Evolutionary conservation across 2,797 vertebrate genomes (phyloP).

Genomic region (Anguilla megastoma): DNA sequence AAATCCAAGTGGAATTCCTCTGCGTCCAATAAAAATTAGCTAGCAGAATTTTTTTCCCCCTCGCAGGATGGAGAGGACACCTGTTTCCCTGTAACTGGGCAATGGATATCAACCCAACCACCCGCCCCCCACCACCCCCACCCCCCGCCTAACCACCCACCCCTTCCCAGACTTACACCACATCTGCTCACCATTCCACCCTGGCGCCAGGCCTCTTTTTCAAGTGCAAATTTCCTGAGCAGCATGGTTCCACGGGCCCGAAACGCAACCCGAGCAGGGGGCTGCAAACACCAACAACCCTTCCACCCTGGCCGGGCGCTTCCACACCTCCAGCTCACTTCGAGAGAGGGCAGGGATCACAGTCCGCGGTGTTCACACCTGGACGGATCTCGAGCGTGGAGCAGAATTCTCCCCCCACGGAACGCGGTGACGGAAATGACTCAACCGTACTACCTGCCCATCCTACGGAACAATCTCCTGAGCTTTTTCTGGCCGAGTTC

Average conservation of each 20-base stretch:
- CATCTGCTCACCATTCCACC: constrained; percentile 50
- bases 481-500: constrained; percentile 57
- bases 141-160: not conserved
- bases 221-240: constrained; percentile 42
- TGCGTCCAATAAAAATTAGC: constrained; percentile 30
- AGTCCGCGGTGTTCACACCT: constrained; percentile 49
- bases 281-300: constrained; percentile 16
- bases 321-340: constrained; percentile 42
- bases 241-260: constrained; percentile 38
- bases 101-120: not conserved
- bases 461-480: constrained; percentile 48
- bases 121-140: constrained; percentile 1
- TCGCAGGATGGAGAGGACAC: constrained; percentile 30
- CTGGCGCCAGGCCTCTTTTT: constrained; percentile 30
- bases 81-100: constrained; percentile 42
- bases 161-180: constrained; percentile 23
- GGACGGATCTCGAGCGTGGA: constrained; percentile 56
- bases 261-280: constrained; percentile 34
- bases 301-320: constrained; percentile 26
- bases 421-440: constrained; percentile 52
- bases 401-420: constrained; percentile 71
- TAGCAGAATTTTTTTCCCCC: constrained; percentile 13
- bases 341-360: constrained; percentile 39
- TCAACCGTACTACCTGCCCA: constrained; percentile 59
- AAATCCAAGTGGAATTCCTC: constrained; percentile 28